Base-by-base conservation (phyloP, 1,140 invertebrate genomes). In the Magallana gigas region DNA sequence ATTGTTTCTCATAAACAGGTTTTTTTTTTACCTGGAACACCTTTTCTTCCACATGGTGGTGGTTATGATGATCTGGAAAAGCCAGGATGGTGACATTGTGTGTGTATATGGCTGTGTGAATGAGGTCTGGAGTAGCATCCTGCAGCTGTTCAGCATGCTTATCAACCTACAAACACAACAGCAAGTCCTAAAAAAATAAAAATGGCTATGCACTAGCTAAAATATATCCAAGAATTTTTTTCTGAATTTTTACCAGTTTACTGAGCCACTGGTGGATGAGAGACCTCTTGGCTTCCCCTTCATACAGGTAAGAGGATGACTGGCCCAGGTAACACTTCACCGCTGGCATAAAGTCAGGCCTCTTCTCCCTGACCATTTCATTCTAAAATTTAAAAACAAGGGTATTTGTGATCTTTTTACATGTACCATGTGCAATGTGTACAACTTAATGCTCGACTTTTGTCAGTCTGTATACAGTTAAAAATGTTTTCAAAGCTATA, bases 41-140 rank as follows among this genome's bases (percentile, higher is more conserved):
- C n/a, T 85, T 88, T 62, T 88, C 87, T 64, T 88, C 87, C n/a
- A 88, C 85, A 57, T 88, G 56, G 48, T 84, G 14, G 57, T 88
- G 87, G 16, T 76, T 62, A 5, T 76, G 16, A 68, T 62, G 84
- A 57, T 88, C 84, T 57, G 87, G 87, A 57, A 88, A 88, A 29
- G 84, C 87, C 29, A 88, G 48, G 36, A 88, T 62, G 3, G 84
- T 85, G n/a, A 64, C 64, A 18, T 83, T 88, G 57, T 82, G 64
- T n/a, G 80, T 62, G 2, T 71, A 56, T 8, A 64, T 68, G 12
- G 84, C 84, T 29, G 18, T 12, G 14, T 29, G 8, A n/a, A 88
- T n/a, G 16, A 81, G 80, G 4, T 62, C 59, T 57, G 23, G 36
- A 36, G 87, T 80, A 12, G 87, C 87, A 85, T 88, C 87, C 58